Conservation (phyloP, 1,140 invertebrate genomes). For the Lanistes nyassanus region DNA sequence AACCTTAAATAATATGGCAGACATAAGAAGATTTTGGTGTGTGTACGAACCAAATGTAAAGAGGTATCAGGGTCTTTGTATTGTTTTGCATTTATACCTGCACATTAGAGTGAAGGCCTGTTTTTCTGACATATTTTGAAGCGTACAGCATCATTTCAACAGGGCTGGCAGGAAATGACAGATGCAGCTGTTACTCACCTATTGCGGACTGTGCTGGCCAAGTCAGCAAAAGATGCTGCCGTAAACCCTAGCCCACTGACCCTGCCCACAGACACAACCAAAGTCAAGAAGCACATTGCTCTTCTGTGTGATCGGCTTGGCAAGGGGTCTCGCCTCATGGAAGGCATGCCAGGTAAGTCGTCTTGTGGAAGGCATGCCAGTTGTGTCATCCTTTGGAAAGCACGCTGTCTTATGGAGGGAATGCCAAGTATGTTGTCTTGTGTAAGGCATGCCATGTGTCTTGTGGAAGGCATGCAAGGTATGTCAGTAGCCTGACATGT, state of each 20-base stretch:
- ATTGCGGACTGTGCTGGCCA: constrained; percentile 69
- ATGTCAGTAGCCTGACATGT: background rate
- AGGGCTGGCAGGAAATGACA: constrained; percentile 74
- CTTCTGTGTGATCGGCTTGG: constrained; percentile 70
- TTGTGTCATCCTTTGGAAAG: background rate
- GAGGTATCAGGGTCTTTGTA: no score
- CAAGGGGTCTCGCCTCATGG: constrained; percentile 62
- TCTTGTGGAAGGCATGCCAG: no score
- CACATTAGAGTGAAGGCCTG: no score
- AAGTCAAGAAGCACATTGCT: constrained; percentile 73
- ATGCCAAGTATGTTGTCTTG: constrained; percentile 3
- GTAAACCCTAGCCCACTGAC: constrained; percentile 67
- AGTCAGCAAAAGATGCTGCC: constrained; percentile 60
- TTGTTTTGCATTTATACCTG: no score
- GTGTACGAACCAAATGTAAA: no score
- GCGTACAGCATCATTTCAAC: background rate
- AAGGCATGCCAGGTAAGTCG: constrained; percentile 52
- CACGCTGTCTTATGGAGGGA: no score
- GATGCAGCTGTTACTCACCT: constrained; percentile 71
- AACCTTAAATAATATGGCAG: no score
- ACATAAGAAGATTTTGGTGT: no score
- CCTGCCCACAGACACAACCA: constrained; percentile 69
- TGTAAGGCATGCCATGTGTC: background rate
- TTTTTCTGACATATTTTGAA: no score
- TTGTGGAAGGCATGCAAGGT: no score